Percentiles rank a stretch among this genome's conserved stretches.
These are phyloP conservation scores for Ceratina japonica DNA, from an alignment of 1,140 invertebrate genomes.

Conservation along the genomic window DNA sequence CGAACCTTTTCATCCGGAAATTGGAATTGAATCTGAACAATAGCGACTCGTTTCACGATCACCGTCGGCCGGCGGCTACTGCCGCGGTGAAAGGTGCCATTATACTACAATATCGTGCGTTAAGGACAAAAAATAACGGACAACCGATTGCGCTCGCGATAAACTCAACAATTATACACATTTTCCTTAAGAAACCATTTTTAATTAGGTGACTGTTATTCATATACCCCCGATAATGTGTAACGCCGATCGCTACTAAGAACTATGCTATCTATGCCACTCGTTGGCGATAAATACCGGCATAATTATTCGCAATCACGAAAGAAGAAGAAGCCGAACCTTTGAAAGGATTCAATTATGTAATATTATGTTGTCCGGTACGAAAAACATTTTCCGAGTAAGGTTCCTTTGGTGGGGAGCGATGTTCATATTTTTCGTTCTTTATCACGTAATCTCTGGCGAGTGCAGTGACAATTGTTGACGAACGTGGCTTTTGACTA, in stretches of 20 bases:
- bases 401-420: background rate
- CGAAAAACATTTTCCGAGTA: background rate
- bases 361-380: no score
- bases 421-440: background rate
- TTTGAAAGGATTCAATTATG: no score
- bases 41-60: background rate
- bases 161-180: slow-evolving; percentile 45
- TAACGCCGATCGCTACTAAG: background rate
- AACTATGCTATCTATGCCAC: no score
- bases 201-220: background rate
- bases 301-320: no score
- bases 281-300: no score
- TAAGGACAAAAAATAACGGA: slow-evolving; percentile 22
- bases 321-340: no score
- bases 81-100: slow-evolving; percentile 35
- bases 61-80: background rate
- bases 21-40: background rate
- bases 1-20: background rate
- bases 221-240: background rate
- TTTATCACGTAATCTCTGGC: background rate
- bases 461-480: background rate
- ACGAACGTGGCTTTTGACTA: background rate
- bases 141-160: slow-evolving; percentile 23
- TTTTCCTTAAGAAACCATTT: slow-evolving; percentile 3
- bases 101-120: slow-evolving; percentile 15